Evolutionary conservation across 2,888 invertebrate species (phyloP), one percentile per base, ranked within the genome.

Genomic region (Psylliodes chrysocephalus): DNA sequence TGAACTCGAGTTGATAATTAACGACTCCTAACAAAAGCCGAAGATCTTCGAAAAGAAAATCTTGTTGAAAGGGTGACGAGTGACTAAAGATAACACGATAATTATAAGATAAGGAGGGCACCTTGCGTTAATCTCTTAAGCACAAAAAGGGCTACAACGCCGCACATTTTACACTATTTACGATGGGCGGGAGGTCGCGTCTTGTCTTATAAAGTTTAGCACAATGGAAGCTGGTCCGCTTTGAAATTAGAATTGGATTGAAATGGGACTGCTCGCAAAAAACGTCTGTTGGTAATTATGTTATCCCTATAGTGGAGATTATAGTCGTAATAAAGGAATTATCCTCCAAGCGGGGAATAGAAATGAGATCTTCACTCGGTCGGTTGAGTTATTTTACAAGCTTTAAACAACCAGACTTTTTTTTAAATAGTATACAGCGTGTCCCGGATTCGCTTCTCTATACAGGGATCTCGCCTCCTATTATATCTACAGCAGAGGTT

Each of bases 111-210:
- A 79, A 77, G 75, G 71, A 70, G 75, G 62, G 57, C 60, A 74
- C 73, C 74, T 74, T 73, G 76, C 77, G 78, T 79, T 79, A 78
- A 79, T 81, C 79, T 78, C 67, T 67, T 67, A 69, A 72, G 71
- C 74, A 72, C 79, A 81, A 81, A 80, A 79, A 78, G 75, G 73
- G 67, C 67, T 71, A 77, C 75, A 77, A 78, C 75, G 75, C 72
- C 68, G 70, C 71, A 77, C 78, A 78, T 79, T 79, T 79, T 76
- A 69, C 74, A 71, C 76, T 79, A 80, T 80, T 79, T 80, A 81
- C 78, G 78, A 79, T 35, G 49, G 71, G 73, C 74, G 71, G 73
- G 72, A 69, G 71, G 74, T 71, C 72, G 72, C 73, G 72, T 73
- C 75, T 74, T 66, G 65, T 72, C 75, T 73, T 76, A 76, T 75